Evolutionary conservation across 2,113 vertebrate species (phyloP).

Genomic region (Microtus oregoni): DNA sequence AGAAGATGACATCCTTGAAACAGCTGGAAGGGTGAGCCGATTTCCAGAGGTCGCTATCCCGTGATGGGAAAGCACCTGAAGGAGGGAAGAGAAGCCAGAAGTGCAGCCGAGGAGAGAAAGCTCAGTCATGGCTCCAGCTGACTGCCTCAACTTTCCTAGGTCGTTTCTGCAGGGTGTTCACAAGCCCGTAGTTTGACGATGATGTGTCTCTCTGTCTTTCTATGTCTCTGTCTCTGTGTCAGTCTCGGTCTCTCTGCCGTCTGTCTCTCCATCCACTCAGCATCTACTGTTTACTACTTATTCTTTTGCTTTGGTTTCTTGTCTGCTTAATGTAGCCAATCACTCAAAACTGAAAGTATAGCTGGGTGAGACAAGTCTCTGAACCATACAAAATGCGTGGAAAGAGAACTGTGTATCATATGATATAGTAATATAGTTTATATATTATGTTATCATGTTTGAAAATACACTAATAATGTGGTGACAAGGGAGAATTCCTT

Average conservation of each 20-base stretch:
- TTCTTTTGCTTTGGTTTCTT: neutral
- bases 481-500: neutral
- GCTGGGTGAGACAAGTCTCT: neutral
- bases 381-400: neutral
- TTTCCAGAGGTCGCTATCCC: neutral
- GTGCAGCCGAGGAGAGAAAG: neutral
- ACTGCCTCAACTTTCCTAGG: neutral
- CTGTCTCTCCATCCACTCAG: neutral
- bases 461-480: conserved; percentile 14
- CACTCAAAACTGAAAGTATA: neutral
- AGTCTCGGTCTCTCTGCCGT: neutral
- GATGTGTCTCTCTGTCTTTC: neutral
- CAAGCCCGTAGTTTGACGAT: neutral
- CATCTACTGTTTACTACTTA: neutral
- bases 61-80: neutral
- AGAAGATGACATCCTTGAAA: neutral
- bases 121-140: neutral
- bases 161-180: neutral
- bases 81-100: neutral
- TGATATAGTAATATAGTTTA: neutral
- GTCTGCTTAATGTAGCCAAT: neutral
- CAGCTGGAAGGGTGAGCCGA: neutral
- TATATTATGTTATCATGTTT: neutral
- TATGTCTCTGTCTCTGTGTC: neutral
- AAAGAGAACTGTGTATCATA: neutral